Conservation (phyloP, 2,888 invertebrate species). For the Drosophila eohydei region DNA sequence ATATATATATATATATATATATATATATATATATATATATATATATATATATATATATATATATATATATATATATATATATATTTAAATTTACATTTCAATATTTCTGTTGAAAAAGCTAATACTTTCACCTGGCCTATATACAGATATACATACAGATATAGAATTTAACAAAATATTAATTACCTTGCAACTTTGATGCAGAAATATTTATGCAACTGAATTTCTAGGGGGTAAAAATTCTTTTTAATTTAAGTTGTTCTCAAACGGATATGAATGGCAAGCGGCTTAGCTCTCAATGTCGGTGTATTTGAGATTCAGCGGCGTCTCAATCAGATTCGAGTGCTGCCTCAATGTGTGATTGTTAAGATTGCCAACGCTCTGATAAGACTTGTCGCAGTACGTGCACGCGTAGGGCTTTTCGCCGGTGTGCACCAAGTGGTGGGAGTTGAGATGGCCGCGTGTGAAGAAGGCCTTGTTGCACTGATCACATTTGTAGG, state of each 20-base stretch:
- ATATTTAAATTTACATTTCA: conserved; percentile 6
- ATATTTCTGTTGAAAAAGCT: conserved; percentile 23
- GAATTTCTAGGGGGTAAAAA: background rate
- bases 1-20: too few species aligned
- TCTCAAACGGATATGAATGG: background rate
- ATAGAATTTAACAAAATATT: background rate
- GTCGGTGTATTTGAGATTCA: conserved; percentile 32
- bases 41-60: too few species aligned
- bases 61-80: background rate
- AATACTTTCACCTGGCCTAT: conserved; percentile 28
- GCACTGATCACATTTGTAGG: conserved; percentile 75
- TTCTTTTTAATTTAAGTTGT: background rate
- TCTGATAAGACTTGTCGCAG: conserved; percentile 77
- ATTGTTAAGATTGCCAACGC: conserved; percentile 80
- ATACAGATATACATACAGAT: background rate
- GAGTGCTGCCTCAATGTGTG: conserved; percentile 71
- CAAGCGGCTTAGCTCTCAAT: conserved; percentile 40
- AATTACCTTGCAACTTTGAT: too few species aligned
- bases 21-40: too few species aligned
- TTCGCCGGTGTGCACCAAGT: conserved; percentile 82
- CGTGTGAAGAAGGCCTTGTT: conserved; percentile 79
- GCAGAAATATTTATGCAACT: background rate
- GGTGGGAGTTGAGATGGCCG: conserved; percentile 78
- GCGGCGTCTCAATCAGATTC: conserved; percentile 50
- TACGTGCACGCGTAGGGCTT: conserved; percentile 78